phyloP scores from a whole-genome alignment of 2,888 invertebrate species.

The Diaphora mendica region DNA sequence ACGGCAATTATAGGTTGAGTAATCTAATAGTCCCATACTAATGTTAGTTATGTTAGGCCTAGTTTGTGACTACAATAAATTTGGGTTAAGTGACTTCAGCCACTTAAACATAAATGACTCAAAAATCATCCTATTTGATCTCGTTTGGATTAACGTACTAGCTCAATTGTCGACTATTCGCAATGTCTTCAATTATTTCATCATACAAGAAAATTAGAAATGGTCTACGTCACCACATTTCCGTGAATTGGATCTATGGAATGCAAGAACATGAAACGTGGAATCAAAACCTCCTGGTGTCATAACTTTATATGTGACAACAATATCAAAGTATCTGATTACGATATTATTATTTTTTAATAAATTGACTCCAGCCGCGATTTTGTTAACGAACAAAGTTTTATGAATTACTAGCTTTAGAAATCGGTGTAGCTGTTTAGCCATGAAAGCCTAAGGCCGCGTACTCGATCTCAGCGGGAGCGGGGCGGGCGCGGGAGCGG shows the following conservation, averaged over 20 bases:
- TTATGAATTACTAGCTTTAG: too few relatives aligned
- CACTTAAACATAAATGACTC: slow-evolving; percentile 14
- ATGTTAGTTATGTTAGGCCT: neutral
- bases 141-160: slow-evolving; percentile 45
- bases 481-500: too few relatives aligned
- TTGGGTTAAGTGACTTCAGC: slow-evolving; percentile 11
- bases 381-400: too few relatives aligned
- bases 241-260: slow-evolving; percentile 33
- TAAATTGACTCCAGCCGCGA: too few relatives aligned
- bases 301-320: neutral
- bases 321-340: neutral
- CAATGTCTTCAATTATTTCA: slow-evolving; percentile 44
- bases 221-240: slow-evolving; percentile 33
- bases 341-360: neutral
- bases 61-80: neutral
- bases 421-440: too few relatives aligned
- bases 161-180: slow-evolving; percentile 47
- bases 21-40: neutral
- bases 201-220: slow-evolving; percentile 41
- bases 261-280: slow-evolving; percentile 22
- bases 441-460: too few relatives aligned
- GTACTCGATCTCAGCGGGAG: too few relatives aligned
- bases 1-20: neutral
- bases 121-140: slow-evolving; percentile 45
- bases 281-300: slow-evolving; percentile 5